Percentiles rank a stretch among this genome's conserved stretches.
Conservation (phyloP, 2,113 vertebrate genomes). For the Xenotilapia longispinis region DNA sequence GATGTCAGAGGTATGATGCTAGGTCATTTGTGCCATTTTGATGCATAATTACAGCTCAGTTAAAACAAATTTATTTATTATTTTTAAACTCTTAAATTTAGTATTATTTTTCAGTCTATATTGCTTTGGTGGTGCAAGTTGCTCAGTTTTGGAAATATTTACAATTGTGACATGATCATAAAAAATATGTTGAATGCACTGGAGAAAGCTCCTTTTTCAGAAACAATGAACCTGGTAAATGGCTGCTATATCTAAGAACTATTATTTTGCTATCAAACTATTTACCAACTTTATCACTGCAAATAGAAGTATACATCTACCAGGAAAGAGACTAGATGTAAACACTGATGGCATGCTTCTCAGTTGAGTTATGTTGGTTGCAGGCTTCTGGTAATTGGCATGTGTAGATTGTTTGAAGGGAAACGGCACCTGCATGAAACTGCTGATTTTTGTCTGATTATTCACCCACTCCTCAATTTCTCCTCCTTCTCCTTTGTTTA, state of each 20-base stretch:
- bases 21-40: not conserved
- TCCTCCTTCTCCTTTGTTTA: slow-evolving; percentile 24
- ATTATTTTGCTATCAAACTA: not conserved
- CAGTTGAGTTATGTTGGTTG: not conserved
- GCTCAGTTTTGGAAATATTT: not conserved
- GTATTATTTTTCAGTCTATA: not conserved
- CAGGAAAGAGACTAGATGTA: not conserved
- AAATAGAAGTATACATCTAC: not conserved
- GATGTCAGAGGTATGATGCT: slow-evolving; percentile 68
- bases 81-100: not conserved
- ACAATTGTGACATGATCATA: not conserved
- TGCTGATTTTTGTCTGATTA: not conserved
- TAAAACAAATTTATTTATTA: not conserved
- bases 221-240: not conserved
- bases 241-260: not conserved
- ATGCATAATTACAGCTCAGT: not conserved
- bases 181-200: not conserved
- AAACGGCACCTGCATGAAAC: not conserved
- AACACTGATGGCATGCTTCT: not conserved
- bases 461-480: not conserved
- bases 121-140: not conserved
- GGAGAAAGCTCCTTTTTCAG: not conserved
- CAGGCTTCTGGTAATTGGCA: not conserved
- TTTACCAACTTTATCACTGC: not conserved
- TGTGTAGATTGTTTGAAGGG: not conserved